phyloP scores from a whole-genome alignment of 2,888 invertebrate genomes.

The Sycophila texana region DNA sequence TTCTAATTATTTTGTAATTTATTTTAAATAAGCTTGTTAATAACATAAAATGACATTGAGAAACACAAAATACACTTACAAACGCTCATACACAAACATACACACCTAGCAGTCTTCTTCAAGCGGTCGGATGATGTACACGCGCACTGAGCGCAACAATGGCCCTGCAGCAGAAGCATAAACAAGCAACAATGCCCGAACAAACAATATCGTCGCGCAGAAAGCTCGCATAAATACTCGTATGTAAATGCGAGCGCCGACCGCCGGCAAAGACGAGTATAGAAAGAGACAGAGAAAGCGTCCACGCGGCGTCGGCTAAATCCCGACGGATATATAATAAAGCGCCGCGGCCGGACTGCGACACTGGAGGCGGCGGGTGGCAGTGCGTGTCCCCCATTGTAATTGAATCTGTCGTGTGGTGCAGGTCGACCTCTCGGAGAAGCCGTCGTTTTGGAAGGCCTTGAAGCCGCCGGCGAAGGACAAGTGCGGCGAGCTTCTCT shows the following conservation, averaged over 20 bases:
- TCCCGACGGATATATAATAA: not conserved
- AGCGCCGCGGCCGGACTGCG: not conserved
- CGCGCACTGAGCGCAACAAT: no score
- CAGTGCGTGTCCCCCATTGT: not conserved
- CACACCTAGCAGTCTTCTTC: no score
- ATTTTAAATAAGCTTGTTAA: no score
- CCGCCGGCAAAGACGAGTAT: no score
- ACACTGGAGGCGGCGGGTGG: not conserved
- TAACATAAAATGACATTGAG: no score
- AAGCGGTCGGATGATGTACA: no score
- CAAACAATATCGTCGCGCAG: not conserved
- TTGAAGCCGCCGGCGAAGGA: conserved; percentile 94
- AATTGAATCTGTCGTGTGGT: not conserved
- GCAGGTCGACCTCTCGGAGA: conserved; percentile 93
- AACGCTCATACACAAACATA: no score
- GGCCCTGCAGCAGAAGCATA: no score
- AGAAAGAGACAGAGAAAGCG: no score
- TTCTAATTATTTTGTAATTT: no score
- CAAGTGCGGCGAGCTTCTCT: conserved; percentile 93
- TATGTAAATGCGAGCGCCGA: not conserved
- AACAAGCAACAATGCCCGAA: no score
- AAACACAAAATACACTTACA: no score
- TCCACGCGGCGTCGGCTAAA: not conserved
- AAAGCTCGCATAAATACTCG: not conserved
- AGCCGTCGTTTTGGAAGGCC: conserved; percentile 96